Percentiles rank a stretch among this genome's conserved stretches.
These are phyloP conservation scores for Mesoligia furuncula DNA, from an alignment of 2,888 invertebrate species.

Conservation along the genomic window DNA sequence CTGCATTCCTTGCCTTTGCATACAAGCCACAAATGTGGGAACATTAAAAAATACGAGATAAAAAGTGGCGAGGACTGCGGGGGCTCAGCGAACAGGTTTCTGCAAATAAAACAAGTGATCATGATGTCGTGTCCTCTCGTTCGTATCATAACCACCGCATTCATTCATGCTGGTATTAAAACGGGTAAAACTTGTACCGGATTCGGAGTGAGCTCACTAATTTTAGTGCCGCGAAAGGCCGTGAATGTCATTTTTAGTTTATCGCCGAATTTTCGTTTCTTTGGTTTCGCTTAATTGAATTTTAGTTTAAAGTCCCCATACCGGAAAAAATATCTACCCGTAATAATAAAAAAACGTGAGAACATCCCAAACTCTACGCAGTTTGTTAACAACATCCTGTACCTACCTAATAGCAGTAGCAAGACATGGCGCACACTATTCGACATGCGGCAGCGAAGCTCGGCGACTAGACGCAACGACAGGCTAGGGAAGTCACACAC, in stretches of 20 bases:
- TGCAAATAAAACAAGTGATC: slow-evolving; percentile 76
- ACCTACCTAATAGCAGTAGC: neutral
- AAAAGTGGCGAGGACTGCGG: slow-evolving; percentile 50
- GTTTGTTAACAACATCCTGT: neutral
- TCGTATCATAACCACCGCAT: slow-evolving; percentile 59
- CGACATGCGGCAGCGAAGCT: neutral
- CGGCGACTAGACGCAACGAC: neutral
- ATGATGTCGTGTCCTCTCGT: slow-evolving; percentile 71
- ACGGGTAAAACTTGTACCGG: slow-evolving; percentile 64
- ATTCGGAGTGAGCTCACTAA: slow-evolving; percentile 53
- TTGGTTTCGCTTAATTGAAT: neutral
- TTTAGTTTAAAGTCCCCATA: neutral
- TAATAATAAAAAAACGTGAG: neutral
- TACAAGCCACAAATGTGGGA: slow-evolving; percentile 50
- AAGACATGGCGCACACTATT: neutral
- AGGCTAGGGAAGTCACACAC: neutral
- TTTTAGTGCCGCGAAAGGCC: slow-evolving; percentile 41
- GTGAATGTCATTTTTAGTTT: slow-evolving; percentile 44
- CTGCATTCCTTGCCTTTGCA: slow-evolving; percentile 55
- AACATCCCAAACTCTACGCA: neutral
- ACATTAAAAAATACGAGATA: slow-evolving; percentile 62
- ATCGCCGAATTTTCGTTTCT: slow-evolving; percentile 11
- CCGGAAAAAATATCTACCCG: neutral
- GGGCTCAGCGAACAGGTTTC: slow-evolving; percentile 63
- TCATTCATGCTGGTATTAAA: slow-evolving; percentile 77